A percentile compares a stretch with the other conserved stretches of the same genome.
Conservation (phyloP, 2,113 vertebrate genomes). For the Oxyruncus cristatus region DNA sequence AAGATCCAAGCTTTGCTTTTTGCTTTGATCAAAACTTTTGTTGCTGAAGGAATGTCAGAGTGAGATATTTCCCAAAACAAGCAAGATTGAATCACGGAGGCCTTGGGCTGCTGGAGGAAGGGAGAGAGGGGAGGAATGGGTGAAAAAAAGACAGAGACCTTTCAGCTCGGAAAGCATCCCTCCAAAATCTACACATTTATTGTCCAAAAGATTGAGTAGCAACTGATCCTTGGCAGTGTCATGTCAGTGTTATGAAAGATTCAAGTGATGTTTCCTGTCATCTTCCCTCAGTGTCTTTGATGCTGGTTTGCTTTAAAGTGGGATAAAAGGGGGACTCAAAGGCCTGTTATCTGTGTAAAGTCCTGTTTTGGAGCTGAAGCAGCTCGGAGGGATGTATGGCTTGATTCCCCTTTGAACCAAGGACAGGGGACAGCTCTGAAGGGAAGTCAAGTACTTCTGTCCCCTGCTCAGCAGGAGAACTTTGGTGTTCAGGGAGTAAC, state of each 20-base stretch:
- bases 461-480: neutral
- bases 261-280: neutral
- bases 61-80: neutral
- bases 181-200: neutral
- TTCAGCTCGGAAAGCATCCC: neutral
- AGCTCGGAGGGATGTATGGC: neutral
- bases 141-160: neutral
- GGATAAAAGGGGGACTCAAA: neutral
- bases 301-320: neutral
- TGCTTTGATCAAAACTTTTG: neutral
- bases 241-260: neutral
- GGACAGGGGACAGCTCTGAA: constrained; percentile 21
- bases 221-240: neutral
- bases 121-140: neutral
- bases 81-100: neutral
- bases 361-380: neutral
- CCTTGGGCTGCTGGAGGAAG: neutral
- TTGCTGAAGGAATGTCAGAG: neutral
- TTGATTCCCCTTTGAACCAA: constrained; percentile 21
- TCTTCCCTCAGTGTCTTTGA: neutral
- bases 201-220: neutral
- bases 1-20: neutral
- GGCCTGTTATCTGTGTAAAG: neutral
- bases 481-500: neutral
- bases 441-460: constrained; percentile 14